phyloP scores from a whole-genome alignment of 2,888 invertebrate genomes.

The Nomada ruficornis region DNA sequence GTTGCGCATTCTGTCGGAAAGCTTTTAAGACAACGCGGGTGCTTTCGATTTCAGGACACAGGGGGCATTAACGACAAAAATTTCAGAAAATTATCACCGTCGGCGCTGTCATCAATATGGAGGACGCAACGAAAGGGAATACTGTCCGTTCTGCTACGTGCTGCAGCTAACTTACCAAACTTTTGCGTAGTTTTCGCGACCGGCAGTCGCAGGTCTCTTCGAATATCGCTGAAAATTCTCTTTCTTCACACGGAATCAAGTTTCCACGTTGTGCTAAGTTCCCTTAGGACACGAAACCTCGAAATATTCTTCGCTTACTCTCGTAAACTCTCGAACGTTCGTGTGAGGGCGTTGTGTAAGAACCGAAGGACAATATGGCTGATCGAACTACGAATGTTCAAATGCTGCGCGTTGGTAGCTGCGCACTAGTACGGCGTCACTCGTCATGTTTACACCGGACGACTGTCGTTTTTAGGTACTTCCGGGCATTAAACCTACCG shows the following conservation, averaged over 20 bases:
- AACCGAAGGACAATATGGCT: slow-evolving; percentile 84
- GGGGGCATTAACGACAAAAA: slow-evolving; percentile 89
- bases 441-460: slow-evolving; percentile 73
- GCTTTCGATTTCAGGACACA: slow-evolving; percentile 85
- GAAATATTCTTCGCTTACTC: slow-evolving; percentile 77
- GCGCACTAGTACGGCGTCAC: slow-evolving; percentile 70
- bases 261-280: slow-evolving; percentile 38
- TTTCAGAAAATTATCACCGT: slow-evolving; percentile 89
- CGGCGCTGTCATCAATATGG: slow-evolving; percentile 89
- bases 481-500: slow-evolving; percentile 53
- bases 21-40: slow-evolving; percentile 81
- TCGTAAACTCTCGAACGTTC: slow-evolving; percentile 85
- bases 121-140: slow-evolving; percentile 79
- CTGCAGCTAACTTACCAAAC: slow-evolving; percentile 64
- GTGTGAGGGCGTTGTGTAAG: slow-evolving; percentile 87
- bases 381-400: slow-evolving; percentile 78
- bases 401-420: slow-evolving; percentile 78
- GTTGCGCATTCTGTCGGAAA: slow-evolving; percentile 83
- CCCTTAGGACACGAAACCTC: slow-evolving; percentile 43
- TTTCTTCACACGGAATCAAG: slow-evolving; percentile 39
- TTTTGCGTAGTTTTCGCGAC: slow-evolving; percentile 38
- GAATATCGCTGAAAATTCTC: slow-evolving; percentile 53
- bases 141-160: slow-evolving; percentile 70
- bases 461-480: slow-evolving; percentile 61
- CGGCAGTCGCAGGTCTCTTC: slow-evolving; percentile 45